These are phyloP conservation scores for Lytechinus pictus DNA, from an alignment of 35 echinoderm and acorn worm species.

Conservation along the genomic window DNA sequence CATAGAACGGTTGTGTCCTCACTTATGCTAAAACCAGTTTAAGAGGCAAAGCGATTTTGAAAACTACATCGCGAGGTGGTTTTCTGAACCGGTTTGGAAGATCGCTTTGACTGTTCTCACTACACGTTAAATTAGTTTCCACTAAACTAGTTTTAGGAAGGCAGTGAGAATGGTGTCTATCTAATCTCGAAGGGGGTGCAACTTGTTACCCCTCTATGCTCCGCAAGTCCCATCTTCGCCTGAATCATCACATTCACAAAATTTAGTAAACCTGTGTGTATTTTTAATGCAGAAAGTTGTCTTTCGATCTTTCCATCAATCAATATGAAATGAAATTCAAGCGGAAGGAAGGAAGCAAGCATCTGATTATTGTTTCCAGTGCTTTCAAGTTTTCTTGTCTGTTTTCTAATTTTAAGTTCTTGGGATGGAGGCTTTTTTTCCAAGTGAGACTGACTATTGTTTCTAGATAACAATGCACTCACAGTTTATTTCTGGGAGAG, in stretches of 20 bases:
- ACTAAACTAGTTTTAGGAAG: too few species aligned
- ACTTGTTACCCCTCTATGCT: neutral
- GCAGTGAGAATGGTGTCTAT: neutral
- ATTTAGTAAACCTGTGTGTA: neutral
- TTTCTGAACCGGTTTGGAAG: too few species aligned
- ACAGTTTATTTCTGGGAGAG: neutral
- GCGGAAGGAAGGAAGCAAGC: constrained; percentile 2
- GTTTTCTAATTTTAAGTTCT: neutral
- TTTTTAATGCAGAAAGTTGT: neutral
- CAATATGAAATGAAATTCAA: neutral
- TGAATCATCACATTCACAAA: neutral
- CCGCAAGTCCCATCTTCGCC: neutral
- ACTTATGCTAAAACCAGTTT: too few species aligned
- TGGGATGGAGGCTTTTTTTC: neutral
- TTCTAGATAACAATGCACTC: neutral
- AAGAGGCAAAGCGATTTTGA: too few species aligned
- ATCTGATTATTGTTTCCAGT: constrained; percentile 1
- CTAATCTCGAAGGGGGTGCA: neutral
- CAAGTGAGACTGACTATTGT: neutral
- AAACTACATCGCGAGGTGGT: too few species aligned
- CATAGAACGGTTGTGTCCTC: too few species aligned
- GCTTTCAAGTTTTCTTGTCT: neutral
- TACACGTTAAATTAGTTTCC: too few species aligned
- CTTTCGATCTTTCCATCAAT: constrained; percentile 14
- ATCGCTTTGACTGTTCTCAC: too few species aligned